These are phyloP conservation scores for Metridium senile DNA, from an alignment of 92 coral and sea anemone genomes.

Conservation along the genomic window DNA sequence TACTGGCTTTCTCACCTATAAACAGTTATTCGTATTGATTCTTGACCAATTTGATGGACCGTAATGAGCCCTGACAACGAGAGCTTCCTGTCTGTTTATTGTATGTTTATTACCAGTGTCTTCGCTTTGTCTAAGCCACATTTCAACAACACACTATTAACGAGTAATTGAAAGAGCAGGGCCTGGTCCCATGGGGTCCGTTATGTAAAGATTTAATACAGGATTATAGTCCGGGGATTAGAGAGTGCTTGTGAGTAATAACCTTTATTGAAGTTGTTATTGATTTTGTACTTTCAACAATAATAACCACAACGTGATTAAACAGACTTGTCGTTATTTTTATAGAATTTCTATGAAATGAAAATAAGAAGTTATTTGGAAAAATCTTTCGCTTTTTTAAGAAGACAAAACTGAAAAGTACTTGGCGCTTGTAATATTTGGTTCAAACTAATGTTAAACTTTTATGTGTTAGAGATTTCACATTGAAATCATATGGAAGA, in stretches of 20 bases:
- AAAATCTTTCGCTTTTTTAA: too few relatives aligned
- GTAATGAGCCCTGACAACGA: slow-evolving; percentile 26
- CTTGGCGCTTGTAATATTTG: too few relatives aligned
- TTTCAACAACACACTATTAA: slow-evolving; percentile 27
- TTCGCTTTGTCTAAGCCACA: slow-evolving; percentile 8
- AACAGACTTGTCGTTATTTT: too few relatives aligned
- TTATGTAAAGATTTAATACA: background rate
- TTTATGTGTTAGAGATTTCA: too few relatives aligned
- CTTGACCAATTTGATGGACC: background rate
- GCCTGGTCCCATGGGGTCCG: slow-evolving; percentile 8
- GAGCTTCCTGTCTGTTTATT: slow-evolving; percentile 16
- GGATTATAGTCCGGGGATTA: slow-evolving; percentile 11
- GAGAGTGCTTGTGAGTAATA: background rate
- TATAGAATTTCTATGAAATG: too few relatives aligned
- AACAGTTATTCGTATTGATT: background rate
- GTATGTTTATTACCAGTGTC: slow-evolving; percentile 2
- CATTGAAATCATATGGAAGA: too few relatives aligned
- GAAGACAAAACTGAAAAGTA: too few relatives aligned
- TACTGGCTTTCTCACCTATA: too few relatives aligned
- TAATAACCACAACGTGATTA: background rate
- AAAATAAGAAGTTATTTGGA: too few relatives aligned
- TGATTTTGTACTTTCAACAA: background rate
- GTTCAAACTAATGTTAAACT: too few relatives aligned
- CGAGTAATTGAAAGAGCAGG: slow-evolving; percentile 3
- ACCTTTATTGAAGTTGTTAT: background rate